A percentile compares a stretch with the other conserved stretches of the same genome.
Conservation (phyloP, 2,797 vertebrate genomes). For the Parauchenoglanis ngamensis region DNA sequence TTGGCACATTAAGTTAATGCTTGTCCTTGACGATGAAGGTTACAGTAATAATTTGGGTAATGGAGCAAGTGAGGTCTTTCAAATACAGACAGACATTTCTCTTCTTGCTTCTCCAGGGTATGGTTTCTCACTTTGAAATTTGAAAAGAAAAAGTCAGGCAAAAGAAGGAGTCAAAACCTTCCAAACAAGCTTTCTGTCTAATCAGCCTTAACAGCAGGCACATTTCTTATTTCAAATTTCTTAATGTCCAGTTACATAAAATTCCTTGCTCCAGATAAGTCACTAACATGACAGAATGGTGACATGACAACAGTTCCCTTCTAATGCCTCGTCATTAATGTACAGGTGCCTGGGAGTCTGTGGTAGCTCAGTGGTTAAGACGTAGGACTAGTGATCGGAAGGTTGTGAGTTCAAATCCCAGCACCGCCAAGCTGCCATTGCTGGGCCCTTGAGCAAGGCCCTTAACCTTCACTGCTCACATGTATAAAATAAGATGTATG, state of each 20-base stretch:
- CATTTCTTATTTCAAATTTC: no score
- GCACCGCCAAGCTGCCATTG: no score
- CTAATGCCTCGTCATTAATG: not conserved
- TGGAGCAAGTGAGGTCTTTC: conserved; percentile 13
- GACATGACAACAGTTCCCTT: not conserved
- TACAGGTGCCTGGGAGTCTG: no score
- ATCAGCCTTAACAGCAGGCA: not conserved
- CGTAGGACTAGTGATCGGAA: no score
- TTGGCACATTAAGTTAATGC: conserved; percentile 44
- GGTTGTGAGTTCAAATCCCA: no score
- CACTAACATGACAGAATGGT: not conserved
- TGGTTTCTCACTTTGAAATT: not conserved
- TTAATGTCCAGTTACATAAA: not conserved
- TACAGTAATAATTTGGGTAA: conserved; percentile 42
- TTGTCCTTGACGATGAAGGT: conserved; percentile 39
- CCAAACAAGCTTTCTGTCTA: not conserved
- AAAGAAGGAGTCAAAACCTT: not conserved
- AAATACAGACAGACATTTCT: conserved; percentile 17
- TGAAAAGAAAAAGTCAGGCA: not conserved
- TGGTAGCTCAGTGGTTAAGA: no score
- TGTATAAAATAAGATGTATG: no score
- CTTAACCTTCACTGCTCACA: no score
- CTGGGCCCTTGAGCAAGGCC: no score
- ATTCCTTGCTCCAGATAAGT: not conserved
- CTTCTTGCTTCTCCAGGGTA: not conserved